These are phyloP conservation scores for Metellina segmentata DNA, from an alignment of 2,888 invertebrate species.

Conservation along the genomic window DNA sequence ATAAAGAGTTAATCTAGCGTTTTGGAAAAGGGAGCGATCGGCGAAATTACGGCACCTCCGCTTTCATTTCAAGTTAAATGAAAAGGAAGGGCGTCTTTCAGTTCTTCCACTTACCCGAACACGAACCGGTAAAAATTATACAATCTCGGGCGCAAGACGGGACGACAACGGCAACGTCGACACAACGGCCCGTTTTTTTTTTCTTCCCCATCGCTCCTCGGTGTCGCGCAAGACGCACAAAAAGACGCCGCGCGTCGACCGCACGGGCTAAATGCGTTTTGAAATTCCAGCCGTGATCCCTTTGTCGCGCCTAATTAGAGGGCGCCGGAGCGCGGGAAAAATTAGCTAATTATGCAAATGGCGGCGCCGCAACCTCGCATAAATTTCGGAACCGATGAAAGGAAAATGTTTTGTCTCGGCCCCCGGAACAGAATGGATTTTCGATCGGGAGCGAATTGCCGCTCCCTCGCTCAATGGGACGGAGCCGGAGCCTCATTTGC, in stretches of 20 bases:
- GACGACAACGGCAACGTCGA: too few relatives aligned
- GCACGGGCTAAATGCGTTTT: slow-evolving; percentile 48
- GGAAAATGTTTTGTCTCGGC: slow-evolving; percentile 61
- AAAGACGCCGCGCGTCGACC: slow-evolving; percentile 29
- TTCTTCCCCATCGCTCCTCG: too few relatives aligned
- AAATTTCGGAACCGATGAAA: slow-evolving; percentile 66
- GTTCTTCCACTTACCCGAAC: slow-evolving; percentile 28
- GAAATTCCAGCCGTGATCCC: slow-evolving; percentile 34
- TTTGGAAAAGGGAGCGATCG: not conserved
- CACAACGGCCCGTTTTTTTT: too few relatives aligned
- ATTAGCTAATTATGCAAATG: slow-evolving; percentile 73
- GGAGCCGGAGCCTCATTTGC: not conserved
- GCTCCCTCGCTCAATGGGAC: slow-evolving; percentile 14
- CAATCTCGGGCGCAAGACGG: slow-evolving; percentile 12
- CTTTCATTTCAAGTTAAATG: slow-evolving; percentile 38
- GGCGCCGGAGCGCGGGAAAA: slow-evolving; percentile 41
- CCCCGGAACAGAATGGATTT: slow-evolving; percentile 59
- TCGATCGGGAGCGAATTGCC: slow-evolving; percentile 50
- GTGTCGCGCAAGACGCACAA: not conserved
- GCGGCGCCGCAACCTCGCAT: slow-evolving; percentile 11
- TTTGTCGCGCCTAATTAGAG: slow-evolving; percentile 56
- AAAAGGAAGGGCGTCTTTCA: slow-evolving; percentile 43
- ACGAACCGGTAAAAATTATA: slow-evolving; percentile 33
- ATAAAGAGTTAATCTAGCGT: too few relatives aligned
- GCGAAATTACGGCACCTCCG: not conserved